Percentiles rank a stretch among this genome's conserved stretches.
Conservation (phyloP, 2,797 vertebrate genomes). For the Diceros bicornis region DNA sequence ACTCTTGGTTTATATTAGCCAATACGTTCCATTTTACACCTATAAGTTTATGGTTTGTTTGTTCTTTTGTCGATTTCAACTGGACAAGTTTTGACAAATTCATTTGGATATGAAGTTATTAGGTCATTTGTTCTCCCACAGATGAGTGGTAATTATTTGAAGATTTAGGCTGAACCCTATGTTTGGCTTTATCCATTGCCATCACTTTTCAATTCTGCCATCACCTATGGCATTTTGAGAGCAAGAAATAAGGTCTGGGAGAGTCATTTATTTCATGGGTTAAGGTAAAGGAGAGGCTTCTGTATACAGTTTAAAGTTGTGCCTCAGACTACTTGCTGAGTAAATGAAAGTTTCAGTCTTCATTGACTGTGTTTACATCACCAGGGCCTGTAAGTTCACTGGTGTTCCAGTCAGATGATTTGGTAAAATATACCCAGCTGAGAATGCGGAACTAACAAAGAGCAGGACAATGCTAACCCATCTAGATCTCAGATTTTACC, state of each 20-base stretch:
- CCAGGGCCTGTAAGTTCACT: background rate
- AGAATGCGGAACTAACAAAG: conserved; percentile 45
- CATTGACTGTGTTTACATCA: background rate
- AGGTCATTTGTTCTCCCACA: background rate
- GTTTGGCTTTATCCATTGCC: background rate
- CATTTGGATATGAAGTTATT: conserved; percentile 1
- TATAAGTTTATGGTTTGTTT: background rate
- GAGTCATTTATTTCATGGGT: background rate
- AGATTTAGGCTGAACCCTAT: background rate
- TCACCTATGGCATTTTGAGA: background rate
- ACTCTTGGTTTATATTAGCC: background rate
- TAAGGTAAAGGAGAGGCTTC: conserved; percentile 1
- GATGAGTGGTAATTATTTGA: background rate
- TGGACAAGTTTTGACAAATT: background rate
- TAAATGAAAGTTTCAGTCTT: background rate
- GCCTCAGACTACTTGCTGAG: background rate
- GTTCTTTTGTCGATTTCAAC: background rate
- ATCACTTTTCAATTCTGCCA: conserved; percentile 45
- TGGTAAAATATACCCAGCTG: background rate
- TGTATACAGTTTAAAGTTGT: background rate
- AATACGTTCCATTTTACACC: background rate
- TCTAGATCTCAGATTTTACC: background rate
- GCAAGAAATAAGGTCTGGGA: conserved; percentile 25
- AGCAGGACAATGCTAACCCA: background rate
- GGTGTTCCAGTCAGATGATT: background rate